A percentile compares a stretch with the other conserved stretches of the same genome.
These are phyloP conservation scores for Varanus komodoensis DNA, from an alignment of 2,113 vertebrate species.

Conservation along the genomic window DNA sequence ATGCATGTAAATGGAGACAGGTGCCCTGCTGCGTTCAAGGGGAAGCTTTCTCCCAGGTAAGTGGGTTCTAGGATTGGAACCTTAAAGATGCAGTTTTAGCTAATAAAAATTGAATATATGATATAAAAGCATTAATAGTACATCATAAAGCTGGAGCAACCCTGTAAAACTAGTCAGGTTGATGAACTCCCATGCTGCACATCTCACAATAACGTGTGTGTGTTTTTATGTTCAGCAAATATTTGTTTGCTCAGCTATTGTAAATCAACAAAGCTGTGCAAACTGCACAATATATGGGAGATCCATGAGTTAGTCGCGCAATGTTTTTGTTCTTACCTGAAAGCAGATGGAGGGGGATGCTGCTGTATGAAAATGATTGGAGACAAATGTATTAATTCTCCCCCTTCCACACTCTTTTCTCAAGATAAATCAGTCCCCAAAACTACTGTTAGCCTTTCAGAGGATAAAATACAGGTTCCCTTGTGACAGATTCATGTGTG, in stretches of 20 bases:
- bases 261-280: constrained; percentile 38
- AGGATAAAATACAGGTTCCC: background rate
- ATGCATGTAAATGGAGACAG: background rate
- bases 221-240: constrained; percentile 27
- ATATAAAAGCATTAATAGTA: constrained; percentile 4
- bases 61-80: background rate
- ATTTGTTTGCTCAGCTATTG: constrained; percentile 20
- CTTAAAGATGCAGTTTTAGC: background rate
- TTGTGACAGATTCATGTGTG: background rate
- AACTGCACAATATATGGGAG: background rate
- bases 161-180: background rate
- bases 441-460: background rate
- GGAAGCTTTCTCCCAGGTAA: background rate
- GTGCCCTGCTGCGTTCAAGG: background rate
- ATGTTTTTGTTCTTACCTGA: no score
- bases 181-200: constrained; percentile 39
- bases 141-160: background rate
- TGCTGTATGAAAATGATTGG: no score
- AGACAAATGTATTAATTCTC: no score
- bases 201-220: constrained; percentile 28
- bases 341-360: no score
- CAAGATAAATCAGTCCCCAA: background rate
- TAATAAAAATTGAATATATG: constrained; percentile 23
- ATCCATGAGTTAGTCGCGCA: no score
- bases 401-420: background rate